Evolutionary conservation across 2,113 vertebrate species (phyloP).

Genomic region (Junco hyemalis): DNA sequence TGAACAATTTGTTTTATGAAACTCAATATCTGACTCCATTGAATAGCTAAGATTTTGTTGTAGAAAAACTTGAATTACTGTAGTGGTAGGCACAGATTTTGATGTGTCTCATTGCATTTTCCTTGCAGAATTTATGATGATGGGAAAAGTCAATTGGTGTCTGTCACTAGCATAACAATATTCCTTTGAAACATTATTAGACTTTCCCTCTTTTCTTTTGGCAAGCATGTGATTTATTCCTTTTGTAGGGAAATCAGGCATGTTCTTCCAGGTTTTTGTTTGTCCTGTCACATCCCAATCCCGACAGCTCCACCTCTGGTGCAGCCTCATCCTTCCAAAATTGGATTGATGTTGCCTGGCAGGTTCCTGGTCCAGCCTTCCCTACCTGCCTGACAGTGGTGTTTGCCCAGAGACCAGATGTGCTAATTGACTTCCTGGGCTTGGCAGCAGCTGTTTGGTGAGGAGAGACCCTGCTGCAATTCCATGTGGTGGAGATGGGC

Average conservation of each 20-base stretch:
- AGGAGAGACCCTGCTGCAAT: background rate
- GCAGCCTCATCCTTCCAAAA: background rate
- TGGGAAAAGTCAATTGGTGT: background rate
- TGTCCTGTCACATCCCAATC: accelerated
- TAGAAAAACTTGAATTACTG: background rate
- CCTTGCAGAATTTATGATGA: background rate
- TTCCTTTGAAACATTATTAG: background rate
- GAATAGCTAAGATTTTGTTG: background rate
- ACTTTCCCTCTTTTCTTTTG: background rate
- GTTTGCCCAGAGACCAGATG: background rate
- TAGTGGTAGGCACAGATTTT: background rate
- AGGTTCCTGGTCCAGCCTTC: background rate
- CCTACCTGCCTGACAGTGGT: background rate
- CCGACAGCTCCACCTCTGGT: background rate
- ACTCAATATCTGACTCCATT: background rate
- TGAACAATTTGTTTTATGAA: background rate
- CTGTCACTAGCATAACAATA: background rate
- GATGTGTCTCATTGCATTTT: background rate
- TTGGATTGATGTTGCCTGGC: background rate
- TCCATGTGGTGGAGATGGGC: background rate
- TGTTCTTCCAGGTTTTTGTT: background rate
- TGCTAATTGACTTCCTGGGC: background rate
- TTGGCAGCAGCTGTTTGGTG: background rate
- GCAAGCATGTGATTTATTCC: accelerated
- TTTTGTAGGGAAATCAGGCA: background rate